A percentile compares a stretch with the other conserved stretches of the same genome.
Evolutionary conservation across 2,888 invertebrate genomes (phyloP).

Genomic region (Cartodere bifasciata): DNA sequence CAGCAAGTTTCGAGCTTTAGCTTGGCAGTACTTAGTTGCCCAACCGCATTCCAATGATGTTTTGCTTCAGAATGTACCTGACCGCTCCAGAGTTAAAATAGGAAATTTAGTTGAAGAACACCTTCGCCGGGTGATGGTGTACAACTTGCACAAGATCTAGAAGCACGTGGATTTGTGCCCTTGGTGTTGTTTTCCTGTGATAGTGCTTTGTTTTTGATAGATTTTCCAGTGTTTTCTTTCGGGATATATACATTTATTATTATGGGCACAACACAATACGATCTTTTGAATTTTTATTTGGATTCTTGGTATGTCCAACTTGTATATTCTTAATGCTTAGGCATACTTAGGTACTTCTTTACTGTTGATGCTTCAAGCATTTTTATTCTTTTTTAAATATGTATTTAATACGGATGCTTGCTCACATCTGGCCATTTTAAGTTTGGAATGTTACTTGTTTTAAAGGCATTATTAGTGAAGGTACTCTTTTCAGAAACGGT

Average conservation of each 20-base stretch:
- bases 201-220: slow-evolving; percentile 20
- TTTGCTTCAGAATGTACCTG: slow-evolving; percentile 35
- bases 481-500: too few relatives aligned
- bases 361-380: too few relatives aligned
- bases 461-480: too few relatives aligned
- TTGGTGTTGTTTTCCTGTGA: slow-evolving; percentile 17
- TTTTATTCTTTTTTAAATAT: too few relatives aligned
- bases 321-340: too few relatives aligned
- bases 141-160: slow-evolving; percentile 15
- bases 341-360: too few relatives aligned
- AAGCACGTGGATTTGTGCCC: slow-evolving; percentile 28
- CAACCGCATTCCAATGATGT: slow-evolving; percentile 34
- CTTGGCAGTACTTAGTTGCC: slow-evolving; percentile 18
- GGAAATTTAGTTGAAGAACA: slow-evolving; percentile 32
- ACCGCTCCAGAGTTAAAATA: slow-evolving; percentile 33
- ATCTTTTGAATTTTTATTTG: slow-evolving; percentile 25
- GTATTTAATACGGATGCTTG: too few relatives aligned
- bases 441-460: too few relatives aligned
- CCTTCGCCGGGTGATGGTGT: slow-evolving; percentile 27
- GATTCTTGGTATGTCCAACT: slow-evolving; percentile 29
- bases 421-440: too few relatives aligned
- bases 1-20: not conserved
- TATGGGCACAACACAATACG: slow-evolving; percentile 19
- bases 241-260: slow-evolving; percentile 15
- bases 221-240: slow-evolving; percentile 13